Base-by-base conservation (phyloP, 1,140 invertebrate species). In the Pogonognathellus flavescens region DNA sequence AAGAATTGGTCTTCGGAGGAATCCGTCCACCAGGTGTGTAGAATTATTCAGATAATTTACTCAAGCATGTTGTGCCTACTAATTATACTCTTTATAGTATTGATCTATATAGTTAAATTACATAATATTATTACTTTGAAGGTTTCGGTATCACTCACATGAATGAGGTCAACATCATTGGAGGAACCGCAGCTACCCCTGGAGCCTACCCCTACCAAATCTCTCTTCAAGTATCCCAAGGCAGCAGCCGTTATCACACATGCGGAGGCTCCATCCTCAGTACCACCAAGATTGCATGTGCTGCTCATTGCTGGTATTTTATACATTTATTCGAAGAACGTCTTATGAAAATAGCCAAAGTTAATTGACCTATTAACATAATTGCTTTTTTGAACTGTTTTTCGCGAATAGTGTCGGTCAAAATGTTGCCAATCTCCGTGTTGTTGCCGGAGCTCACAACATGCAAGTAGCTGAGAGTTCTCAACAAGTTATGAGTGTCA, bases 401-500 rank as follows among this genome's bases (percentile, higher is more conserved):
- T 49, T 49, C 7, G 13, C n/a, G n/a, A n/a, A 41, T 22, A 52
- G 60, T 52, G 57, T 66, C 13, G 86, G 83, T 14, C 80, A 87
- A 49, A 83, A 87, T 83, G 76, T 60, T n/a, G 55, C n/a, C 3
- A 86, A 82, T 41, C 80, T 86, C 22, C 49, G 85, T 18, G 88
- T 90, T 13, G 88, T 90, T 11, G 91, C 91, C 70, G 92, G 92
- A n/a, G 90, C 91, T 62, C 89, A 90, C 57, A 86, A 89, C 41
- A 86, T 91, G 53, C 81, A 87, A 25, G 82, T 87, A 13, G 70
- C 88, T 0, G 92, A 93, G 57, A 85, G 70, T 0, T 81, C 86
- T 16, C 92, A 93, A 88, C 93, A 94, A 87, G 81, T 52, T 0
- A 88, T 91, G 18, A 1, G 59, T 10, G 90, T 93, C 3, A 87